These are phyloP conservation scores for Archips xylosteana DNA, from an alignment of 2,888 invertebrate species.

Conservation along the genomic window DNA sequence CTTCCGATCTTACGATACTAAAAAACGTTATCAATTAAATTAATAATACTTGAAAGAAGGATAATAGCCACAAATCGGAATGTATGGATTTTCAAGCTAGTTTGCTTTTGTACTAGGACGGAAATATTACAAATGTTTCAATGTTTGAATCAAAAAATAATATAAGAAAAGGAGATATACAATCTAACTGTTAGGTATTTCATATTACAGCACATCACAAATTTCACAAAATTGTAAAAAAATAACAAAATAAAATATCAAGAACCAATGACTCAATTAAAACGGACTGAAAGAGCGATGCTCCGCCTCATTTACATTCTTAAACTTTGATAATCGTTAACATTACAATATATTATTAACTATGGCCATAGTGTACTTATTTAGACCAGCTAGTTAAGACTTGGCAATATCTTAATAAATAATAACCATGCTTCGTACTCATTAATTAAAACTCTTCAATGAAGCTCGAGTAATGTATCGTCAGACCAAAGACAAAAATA, in stretches of 20 bases:
- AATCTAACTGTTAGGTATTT: not conserved
- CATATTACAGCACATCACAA: conserved; percentile 3
- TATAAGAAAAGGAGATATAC: no score
- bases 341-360: conserved; percentile 6
- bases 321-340: conserved; percentile 21
- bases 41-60: conserved; percentile 1
- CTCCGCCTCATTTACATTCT: conserved; percentile 4
- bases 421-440: not conserved
- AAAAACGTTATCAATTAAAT: not conserved
- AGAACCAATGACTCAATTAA: not conserved
- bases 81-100: not conserved
- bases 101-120: not conserved
- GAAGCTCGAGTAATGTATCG: no score
- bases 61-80: not conserved
- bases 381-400: conserved; percentile 1
- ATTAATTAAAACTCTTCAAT: no score
- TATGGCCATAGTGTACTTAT: conserved; percentile 16
- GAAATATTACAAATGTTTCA: not conserved
- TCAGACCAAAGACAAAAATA: no score
- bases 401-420: conserved; percentile 4
- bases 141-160: no score
- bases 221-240: not conserved
- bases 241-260: conserved; percentile 16
- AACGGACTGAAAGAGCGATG: not conserved
- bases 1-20: not conserved